Percentiles rank a stretch among this genome's conserved stretches.
phyloP scores from a whole-genome alignment of 2,113 vertebrate species.

The Sapayoa aenigma region DNA sequence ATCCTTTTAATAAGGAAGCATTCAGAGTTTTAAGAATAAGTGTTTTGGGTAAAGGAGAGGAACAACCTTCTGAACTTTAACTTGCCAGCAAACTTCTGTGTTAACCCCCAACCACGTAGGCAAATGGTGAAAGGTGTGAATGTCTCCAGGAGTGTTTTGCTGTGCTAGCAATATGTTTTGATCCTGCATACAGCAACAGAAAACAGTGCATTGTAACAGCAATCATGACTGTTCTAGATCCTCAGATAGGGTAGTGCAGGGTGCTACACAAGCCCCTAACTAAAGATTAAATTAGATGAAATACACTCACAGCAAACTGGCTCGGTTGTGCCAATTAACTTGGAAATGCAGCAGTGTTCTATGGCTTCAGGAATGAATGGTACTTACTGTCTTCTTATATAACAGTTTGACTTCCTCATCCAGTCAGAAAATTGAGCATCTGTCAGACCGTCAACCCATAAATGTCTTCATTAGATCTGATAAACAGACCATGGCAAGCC shows the following conservation, averaged over 20 bases:
- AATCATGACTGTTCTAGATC: neutral
- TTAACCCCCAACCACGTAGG: neutral
- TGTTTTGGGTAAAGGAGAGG: neutral
- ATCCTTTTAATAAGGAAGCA: neutral
- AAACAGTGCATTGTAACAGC: neutral
- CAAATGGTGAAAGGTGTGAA: neutral
- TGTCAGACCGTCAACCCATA: conserved; percentile 54
- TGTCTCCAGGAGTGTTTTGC: neutral
- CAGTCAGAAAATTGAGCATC: conserved; percentile 56
- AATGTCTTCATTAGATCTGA: conserved; percentile 64
- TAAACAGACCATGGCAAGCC: conserved; percentile 60
- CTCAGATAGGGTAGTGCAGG: neutral
- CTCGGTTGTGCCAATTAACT: neutral
- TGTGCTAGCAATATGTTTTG: neutral
- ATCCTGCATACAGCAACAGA: neutral
- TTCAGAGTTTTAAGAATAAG: neutral
- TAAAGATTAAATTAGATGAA: conserved; percentile 27
- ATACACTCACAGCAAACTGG: neutral
- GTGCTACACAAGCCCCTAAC: conserved; percentile 25
- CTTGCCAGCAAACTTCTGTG: neutral
- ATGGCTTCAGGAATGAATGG: conserved; percentile 21
- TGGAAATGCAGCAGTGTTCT: neutral
- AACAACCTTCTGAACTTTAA: neutral
- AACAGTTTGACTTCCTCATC: conserved; percentile 62
- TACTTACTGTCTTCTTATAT: conserved; percentile 45